These are phyloP conservation scores for Aythya baeri DNA, from an alignment of 2,113 vertebrate species.

Conservation along the genomic window DNA sequence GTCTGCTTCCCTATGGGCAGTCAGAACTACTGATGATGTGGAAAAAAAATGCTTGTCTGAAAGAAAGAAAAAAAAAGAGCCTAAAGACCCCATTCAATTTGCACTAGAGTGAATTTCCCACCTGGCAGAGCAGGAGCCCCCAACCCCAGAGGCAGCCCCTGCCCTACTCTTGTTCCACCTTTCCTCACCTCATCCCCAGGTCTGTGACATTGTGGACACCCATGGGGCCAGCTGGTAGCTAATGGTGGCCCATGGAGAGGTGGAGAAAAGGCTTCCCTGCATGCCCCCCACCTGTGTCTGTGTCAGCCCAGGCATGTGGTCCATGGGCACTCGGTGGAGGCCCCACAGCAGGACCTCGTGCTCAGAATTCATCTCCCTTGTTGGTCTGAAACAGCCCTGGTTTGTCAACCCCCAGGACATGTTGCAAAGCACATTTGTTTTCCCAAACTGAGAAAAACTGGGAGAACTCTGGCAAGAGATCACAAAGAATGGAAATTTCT, in stretches of 20 bases:
- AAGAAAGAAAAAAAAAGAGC: neutral
- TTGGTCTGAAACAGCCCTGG: neutral
- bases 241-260: neutral
- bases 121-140: neutral
- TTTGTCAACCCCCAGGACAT: slow-evolving; percentile 27
- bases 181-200: neutral
- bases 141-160: rapidly evolving
- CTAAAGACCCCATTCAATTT: neutral
- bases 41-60: neutral
- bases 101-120: rapidly evolving
- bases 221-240: neutral
- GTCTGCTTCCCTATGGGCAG: rapidly evolving
- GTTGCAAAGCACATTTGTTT: slow-evolving; percentile 62
- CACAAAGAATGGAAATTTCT: slow-evolving; percentile 69
- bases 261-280: neutral
- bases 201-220: neutral
- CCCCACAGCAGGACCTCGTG: rapidly evolving
- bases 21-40: neutral
- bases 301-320: neutral
- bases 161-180: neutral
- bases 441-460: slow-evolving; percentile 63
- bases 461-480: slow-evolving; percentile 68
- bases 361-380: neutral
- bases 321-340: neutral
- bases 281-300: rapidly evolving